Evolutionary conservation across 2,888 invertebrate genomes (phyloP), one percentile per base, ranked within the genome.

Genomic region (Thyatira batis): DNA sequence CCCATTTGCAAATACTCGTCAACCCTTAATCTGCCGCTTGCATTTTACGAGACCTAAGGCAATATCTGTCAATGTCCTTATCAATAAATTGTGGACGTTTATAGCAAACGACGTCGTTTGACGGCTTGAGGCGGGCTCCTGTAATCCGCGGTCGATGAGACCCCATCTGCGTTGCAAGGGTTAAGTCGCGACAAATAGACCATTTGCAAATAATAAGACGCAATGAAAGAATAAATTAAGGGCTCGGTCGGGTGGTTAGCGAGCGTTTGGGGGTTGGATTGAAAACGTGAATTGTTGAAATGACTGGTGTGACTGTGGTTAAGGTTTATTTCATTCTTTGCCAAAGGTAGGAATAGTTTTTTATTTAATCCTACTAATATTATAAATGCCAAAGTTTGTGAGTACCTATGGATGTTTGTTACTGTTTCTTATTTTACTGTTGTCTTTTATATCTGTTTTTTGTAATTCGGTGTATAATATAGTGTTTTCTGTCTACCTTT

Each of bases 121-220:
- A 87, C 85, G 87, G 83, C 85, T 87, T 79, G 81, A 85, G 82
- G 84, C 86, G 84, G 82, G 81, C 78, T 70, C 20, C 65, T 64
- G 82, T 89, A 89, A 90, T 89, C 90, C 89, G 82, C 79, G 86
- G 85, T 81, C 84, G 79, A 80, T 76, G 74, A 83, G 85, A 81
- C 85, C 89, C 89, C 90, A 89, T 88, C 89, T 90, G 89, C 80
- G 73, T 73, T 80, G 89, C 82, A 90, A 90, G 91, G 90, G 91
- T 91, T 91, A 89, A 89, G 87, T 87, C 88, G 86, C 89, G 87
- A 90, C 90, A 92, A 90, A 90, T 90, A 89, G 88, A 85, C 89
- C 91, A 89, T 91, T 91, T 91, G 90, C 90, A 91, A 91, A 91
- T 89, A 92, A 91, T 91, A 92, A 92, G 90, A 89, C 87, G 89